These are phyloP conservation scores for Laticauda colubrina DNA, from an alignment of 2,113 vertebrate species.

Conservation along the genomic window DNA sequence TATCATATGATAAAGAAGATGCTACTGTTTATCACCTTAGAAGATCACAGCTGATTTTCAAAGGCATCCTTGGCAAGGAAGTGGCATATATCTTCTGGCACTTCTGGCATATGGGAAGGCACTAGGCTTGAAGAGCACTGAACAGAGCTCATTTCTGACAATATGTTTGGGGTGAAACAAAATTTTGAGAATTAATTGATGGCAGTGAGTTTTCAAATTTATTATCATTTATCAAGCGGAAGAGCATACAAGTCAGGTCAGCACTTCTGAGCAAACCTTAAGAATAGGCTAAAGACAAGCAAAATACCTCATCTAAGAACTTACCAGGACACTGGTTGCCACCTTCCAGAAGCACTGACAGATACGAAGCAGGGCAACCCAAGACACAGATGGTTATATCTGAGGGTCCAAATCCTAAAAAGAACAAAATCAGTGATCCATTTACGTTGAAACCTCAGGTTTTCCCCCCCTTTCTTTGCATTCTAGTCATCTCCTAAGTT, in stretches of 20 bases:
- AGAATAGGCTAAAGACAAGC: neutral
- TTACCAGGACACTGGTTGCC: conserved; percentile 71
- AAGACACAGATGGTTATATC: conserved; percentile 71
- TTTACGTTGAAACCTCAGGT: neutral
- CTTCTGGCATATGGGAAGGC: neutral
- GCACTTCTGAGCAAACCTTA: neutral
- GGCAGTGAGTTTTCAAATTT: neutral
- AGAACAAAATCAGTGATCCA: neutral
- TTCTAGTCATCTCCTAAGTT: neutral
- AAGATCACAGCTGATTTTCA: neutral
- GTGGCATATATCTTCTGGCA: neutral
- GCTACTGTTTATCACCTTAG: neutral
- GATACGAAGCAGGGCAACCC: conserved; percentile 68
- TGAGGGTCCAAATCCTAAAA: conserved; percentile 52
- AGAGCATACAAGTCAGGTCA: neutral
- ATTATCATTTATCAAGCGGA: neutral
- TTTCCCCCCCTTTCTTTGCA: neutral
- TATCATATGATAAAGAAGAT: neutral
- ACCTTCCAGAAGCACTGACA: conserved; percentile 70
- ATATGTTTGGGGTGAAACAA: neutral
- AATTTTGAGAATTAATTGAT: neutral
- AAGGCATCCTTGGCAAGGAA: neutral
- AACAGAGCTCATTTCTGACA: neutral
- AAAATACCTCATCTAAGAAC: conserved; percentile 7
- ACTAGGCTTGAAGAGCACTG: neutral